phyloP scores from a whole-genome alignment of 2,113 vertebrate genomes.

The Sminthopsis crassicaudata region DNA sequence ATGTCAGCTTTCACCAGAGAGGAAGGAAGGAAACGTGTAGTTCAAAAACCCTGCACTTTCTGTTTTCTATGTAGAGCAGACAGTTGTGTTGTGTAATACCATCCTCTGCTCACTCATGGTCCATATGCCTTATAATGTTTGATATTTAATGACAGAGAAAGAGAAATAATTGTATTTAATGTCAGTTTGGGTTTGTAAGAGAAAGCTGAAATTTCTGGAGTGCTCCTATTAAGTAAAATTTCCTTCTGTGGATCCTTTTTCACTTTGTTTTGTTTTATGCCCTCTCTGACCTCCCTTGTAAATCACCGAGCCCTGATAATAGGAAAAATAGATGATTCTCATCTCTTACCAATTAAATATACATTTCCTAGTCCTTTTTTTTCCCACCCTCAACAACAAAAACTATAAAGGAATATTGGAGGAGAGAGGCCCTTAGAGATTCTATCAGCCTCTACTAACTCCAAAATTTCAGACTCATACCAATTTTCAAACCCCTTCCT shows the following conservation, averaged over 20 bases:
- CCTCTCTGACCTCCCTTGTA: neutral
- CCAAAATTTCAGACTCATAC: neutral
- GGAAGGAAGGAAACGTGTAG: neutral
- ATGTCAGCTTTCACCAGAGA: neutral
- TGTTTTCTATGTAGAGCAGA: accelerated
- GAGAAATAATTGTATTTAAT: neutral
- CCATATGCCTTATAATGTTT: neutral
- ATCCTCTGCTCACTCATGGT: neutral
- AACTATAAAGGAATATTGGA: accelerated
- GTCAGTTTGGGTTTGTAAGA: neutral
- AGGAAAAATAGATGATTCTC: neutral
- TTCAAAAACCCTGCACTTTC: neutral
- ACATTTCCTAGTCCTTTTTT: neutral
- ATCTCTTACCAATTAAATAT: neutral
- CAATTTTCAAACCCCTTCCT: accelerated
- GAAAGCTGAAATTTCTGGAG: neutral
- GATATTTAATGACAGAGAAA: neutral
- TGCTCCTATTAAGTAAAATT: neutral
- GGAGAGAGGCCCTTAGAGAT: neutral
- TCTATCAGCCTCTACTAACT: neutral
- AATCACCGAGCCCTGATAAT: neutral
- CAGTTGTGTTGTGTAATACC: neutral
- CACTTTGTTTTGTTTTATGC: accelerated
- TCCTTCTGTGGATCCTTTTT: no score
- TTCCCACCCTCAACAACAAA: neutral